phyloP scores from a whole-genome alignment of 2,888 invertebrate species.

The Caradrina kadenii region DNA sequence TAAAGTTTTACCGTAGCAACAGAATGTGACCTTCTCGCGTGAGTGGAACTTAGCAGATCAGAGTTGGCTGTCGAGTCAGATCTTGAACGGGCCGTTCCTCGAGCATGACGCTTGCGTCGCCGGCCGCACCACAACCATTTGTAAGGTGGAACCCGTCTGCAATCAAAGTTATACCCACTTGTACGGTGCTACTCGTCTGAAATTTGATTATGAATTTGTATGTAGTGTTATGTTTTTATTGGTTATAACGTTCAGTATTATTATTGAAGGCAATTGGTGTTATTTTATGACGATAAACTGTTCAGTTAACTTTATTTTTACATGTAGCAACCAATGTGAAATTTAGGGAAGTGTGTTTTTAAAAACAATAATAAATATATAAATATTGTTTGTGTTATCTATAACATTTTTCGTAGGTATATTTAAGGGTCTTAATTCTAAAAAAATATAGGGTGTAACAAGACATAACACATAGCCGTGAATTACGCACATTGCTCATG shows the following conservation, averaged over 20 bases:
- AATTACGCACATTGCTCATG: too few species aligned
- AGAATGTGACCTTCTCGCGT: conserved; percentile 83
- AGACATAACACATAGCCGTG: too few species aligned
- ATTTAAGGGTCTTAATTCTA: background rate
- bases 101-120: conserved; percentile 75
- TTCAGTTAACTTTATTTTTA: background rate
- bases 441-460: background rate
- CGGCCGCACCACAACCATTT: conserved; percentile 91
- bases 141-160: conserved; percentile 92
- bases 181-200: conserved; percentile 69
- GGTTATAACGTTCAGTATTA: background rate
- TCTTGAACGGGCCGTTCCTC: conserved; percentile 84
- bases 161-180: conserved; percentile 70
- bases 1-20: conserved; percentile 79
- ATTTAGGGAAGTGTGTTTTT: background rate
- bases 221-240: conserved; percentile 39
- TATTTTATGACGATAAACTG: background rate
- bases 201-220: conserved; percentile 60
- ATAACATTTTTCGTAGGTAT: background rate
- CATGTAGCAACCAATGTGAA: background rate
- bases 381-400: background rate
- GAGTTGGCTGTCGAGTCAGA: conserved; percentile 89
- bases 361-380: conserved; percentile 1
- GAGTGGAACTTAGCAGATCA: conserved; percentile 89
- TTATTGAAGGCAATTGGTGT: conserved; percentile 5